Evolutionary conservation across 2,888 invertebrate species (phyloP).

Genomic region (Idaea dimidiata): DNA sequence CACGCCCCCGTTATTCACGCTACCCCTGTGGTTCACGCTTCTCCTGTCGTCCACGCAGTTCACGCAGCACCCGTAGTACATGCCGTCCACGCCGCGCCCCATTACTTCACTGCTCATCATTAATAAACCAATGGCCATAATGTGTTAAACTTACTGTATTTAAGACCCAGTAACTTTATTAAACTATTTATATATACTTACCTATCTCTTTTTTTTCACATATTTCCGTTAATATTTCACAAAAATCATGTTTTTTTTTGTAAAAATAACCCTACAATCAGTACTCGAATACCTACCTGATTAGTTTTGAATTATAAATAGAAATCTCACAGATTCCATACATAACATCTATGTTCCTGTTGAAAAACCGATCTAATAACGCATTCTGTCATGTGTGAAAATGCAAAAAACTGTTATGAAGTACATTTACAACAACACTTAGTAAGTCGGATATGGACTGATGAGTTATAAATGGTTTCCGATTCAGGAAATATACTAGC

Average conservation of each 20-base stretch:
- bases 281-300: no score
- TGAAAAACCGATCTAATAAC: background rate
- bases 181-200: constrained; percentile 23
- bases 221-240: background rate
- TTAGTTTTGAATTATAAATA: background rate
- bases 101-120: constrained; percentile 52
- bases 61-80: constrained; percentile 29
- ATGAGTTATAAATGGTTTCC: constrained; percentile 51
- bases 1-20: constrained; percentile 32
- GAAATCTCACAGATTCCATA: background rate
- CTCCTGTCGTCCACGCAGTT: constrained; percentile 28
- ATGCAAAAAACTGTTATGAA: background rate
- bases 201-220: constrained; percentile 11
- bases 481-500: constrained; percentile 20
- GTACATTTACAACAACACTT: constrained; percentile 20
- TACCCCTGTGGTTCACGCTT: constrained; percentile 32
- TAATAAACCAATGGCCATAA: constrained; percentile 34
- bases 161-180: constrained; percentile 25
- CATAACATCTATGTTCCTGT: background rate
- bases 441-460: constrained; percentile 37
- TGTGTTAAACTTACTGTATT: constrained; percentile 29
- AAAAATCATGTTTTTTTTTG: no score
- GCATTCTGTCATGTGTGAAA: constrained; percentile 26
- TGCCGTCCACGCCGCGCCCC: constrained; percentile 36
- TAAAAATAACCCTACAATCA: no score